These are phyloP conservation scores for Anneissia japonica DNA, from an alignment of 35 echinoderm and acorn worm genomes.

Conservation along the genomic window DNA sequence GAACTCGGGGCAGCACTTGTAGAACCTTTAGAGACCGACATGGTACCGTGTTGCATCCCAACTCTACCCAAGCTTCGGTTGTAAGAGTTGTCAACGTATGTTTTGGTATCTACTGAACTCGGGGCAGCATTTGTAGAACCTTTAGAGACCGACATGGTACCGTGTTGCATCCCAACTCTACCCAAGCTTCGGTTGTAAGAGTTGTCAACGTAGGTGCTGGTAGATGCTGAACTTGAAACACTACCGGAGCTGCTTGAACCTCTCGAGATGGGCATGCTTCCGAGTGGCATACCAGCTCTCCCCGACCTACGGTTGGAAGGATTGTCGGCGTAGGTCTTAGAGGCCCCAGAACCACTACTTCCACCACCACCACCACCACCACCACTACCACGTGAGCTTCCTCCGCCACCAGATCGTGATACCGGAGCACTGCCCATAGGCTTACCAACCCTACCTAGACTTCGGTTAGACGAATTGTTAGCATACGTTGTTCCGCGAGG, in stretches of 20 bases:
- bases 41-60: slow-evolving; percentile 10
- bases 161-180: slow-evolving; percentile 29
- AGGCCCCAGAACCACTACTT: neutral
- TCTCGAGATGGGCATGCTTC: slow-evolving; percentile 15
- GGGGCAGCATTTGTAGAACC: neutral
- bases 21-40: slow-evolving; percentile 2
- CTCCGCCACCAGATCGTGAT: neutral
- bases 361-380: neutral
- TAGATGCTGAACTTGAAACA: neutral
- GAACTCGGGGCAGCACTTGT: neutral
- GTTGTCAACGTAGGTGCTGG: slow-evolving; percentile 9
- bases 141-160: slow-evolving; percentile 16
- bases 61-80: slow-evolving; percentile 42
- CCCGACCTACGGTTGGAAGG: slow-evolving; percentile 20
- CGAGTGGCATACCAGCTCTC: slow-evolving; percentile 14
- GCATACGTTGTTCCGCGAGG: slow-evolving; percentile 6
- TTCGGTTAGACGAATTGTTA: slow-evolving; percentile 27
- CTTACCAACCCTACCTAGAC: slow-evolving; percentile 17
- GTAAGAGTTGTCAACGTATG: slow-evolving; percentile 39
- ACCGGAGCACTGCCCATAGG: slow-evolving; percentile 25
- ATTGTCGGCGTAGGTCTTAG: slow-evolving; percentile 20
- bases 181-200: slow-evolving; percentile 5
- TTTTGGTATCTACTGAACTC: neutral
- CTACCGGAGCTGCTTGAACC: neutral
- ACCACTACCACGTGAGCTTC: neutral